A percentile compares a stretch with the other conserved stretches of the same genome.
These are phyloP conservation scores for Eustalomyia histrio DNA, from an alignment of 2,888 invertebrate genomes.

Conservation along the genomic window DNA sequence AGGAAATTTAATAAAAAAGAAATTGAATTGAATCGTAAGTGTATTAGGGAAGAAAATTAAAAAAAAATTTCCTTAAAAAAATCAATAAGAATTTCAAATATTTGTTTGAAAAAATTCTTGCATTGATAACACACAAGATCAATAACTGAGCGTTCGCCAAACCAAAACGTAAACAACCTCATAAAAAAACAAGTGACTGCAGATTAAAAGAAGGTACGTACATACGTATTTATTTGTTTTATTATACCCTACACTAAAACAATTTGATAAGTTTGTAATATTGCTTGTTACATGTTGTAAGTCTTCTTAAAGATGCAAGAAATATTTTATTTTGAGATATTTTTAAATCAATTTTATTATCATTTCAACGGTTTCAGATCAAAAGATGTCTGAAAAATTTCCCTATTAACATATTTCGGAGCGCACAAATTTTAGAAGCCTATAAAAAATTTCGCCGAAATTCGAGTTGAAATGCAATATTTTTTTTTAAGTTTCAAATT, in stretches of 20 bases:
- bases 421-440: too few relatives aligned
- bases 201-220: conserved; percentile 29
- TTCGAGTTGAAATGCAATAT: too few relatives aligned
- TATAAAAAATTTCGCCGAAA: too few relatives aligned
- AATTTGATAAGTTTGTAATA: not conserved
- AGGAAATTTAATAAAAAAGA: conserved; percentile 47
- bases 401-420: too few relatives aligned
- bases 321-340: too few relatives aligned
- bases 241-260: conserved; percentile 11
- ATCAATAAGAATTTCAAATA: conserved; percentile 7
- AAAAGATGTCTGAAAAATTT: too few relatives aligned
- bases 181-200: conserved; percentile 29
- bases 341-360: too few relatives aligned
- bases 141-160: conserved; percentile 15
- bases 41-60: conserved; percentile 1
- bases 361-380: too few relatives aligned
- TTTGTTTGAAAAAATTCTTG: conserved; percentile 33
- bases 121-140: conserved; percentile 31
- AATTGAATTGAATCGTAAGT: conserved; percentile 32
- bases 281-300: not conserved
- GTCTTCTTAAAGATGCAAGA: too few relatives aligned
- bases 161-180: conserved; percentile 51
- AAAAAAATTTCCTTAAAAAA: conserved; percentile 2
- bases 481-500: too few relatives aligned
- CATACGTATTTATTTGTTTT: not conserved